Evolutionary conservation across 1,140 invertebrate genomes (phyloP), one percentile per base, ranked within the genome.

Genomic region (Caerostris extrusa): DNA sequence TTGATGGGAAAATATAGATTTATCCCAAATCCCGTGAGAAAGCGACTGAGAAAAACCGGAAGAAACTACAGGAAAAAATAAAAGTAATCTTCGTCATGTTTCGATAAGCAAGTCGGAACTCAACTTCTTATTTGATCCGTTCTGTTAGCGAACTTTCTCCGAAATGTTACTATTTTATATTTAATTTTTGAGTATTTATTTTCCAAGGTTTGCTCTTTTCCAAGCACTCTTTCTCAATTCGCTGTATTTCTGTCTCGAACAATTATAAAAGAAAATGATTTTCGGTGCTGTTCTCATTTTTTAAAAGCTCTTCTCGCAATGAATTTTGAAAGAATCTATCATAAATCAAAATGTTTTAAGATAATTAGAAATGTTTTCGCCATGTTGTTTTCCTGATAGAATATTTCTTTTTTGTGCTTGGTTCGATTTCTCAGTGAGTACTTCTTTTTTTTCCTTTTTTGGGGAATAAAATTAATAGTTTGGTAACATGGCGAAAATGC

Each of bases 111-210:
- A 83, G 82, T 55, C 82, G 56, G 17, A 83, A 83, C 55, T 50
- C 12, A 56, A 83, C 82, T 83, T 83, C 82, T 83, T 58, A 57
- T 83, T 83, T 58, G 82, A 83, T 83, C 55, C 57, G 55, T 83
- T 83, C 53, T 34, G 82, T 58, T 55, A 58, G 56, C 56, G 56
- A 83, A 83, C 56, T 83, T 58, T 53, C 61, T n/a, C 14, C 12
- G 3, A 67, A 67, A n/a, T 67, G 61, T 67, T 67, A 8, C 61
- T 67, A 0, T 67, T 67, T 14, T 67, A 14, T 67, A 67, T 14
- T 67, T 67, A 67, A 67, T 0, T 67, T 12, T 83, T 0, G 14
- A 67, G 14, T n/a, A n/a, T 17, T n/a, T 17, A 14, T 67, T 2
- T 67, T n/a, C 61, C 14, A 17, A 2, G 5, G 14, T 67, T 67